Conservation (phyloP, 2,797 vertebrate genomes). For the Choloepus didactylus region DNA sequence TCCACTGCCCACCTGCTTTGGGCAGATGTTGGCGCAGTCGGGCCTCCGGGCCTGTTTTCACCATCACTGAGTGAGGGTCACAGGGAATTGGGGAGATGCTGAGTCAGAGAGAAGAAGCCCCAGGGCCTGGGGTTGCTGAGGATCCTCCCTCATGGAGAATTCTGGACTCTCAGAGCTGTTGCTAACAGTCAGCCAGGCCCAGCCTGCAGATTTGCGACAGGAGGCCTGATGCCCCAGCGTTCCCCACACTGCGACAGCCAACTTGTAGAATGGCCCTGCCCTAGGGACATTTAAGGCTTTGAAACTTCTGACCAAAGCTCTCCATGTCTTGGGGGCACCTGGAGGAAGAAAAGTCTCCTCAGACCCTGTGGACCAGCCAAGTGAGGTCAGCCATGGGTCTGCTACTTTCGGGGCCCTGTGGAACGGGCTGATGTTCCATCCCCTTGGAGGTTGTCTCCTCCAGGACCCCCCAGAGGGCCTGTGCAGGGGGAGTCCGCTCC, state of each 20-base stretch:
- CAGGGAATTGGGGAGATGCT: not conserved
- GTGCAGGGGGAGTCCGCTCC: not conserved
- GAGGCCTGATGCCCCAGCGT: fast-evolving
- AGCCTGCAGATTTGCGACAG: not conserved
- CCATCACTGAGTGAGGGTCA: not conserved
- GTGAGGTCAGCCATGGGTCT: not conserved
- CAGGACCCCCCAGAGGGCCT: not conserved
- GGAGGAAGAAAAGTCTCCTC: not conserved
- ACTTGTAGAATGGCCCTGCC: not conserved
- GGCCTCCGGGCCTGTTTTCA: not conserved
- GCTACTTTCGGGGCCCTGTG: not conserved
- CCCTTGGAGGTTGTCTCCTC: not conserved
- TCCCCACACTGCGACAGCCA: not conserved
- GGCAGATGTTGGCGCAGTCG: not conserved
- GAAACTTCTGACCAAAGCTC: not conserved
- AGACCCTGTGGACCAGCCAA: not conserved
- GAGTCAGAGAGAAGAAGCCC: not conserved
- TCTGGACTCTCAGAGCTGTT: not conserved
- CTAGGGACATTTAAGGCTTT: not conserved
- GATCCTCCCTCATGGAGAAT: not conserved
- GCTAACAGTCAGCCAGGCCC: not conserved
- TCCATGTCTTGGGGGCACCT: not conserved
- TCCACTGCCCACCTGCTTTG: not conserved
- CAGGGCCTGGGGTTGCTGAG: not conserved
- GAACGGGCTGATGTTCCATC: not conserved